phyloP scores from a whole-genome alignment of 2,113 vertebrate species.

The Prochilodus magdalenae region DNA sequence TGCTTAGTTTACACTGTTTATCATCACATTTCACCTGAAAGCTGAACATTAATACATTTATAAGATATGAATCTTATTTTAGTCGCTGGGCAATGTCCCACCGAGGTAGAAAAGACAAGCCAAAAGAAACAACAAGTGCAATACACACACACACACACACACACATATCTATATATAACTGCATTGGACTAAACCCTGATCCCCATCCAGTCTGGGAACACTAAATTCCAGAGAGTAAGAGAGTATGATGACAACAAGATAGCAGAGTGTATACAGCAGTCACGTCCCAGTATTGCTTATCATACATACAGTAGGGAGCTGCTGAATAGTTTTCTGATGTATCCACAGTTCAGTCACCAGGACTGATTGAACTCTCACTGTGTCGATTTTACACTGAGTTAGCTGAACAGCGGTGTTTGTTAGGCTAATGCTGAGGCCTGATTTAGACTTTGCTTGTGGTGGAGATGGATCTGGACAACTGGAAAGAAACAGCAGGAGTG shows the following conservation, averaged over 20 bases:
- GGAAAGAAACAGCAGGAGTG: slow-evolving; percentile 27
- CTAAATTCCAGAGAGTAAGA: neutral
- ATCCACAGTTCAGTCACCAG: neutral
- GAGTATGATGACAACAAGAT: too few relatives aligned
- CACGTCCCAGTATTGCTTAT: neutral
- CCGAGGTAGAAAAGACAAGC: neutral
- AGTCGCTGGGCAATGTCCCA: neutral
- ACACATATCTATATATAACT: neutral
- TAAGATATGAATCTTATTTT: slow-evolving; percentile 32
- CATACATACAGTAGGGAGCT: neutral
- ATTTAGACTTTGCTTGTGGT: slow-evolving; percentile 15
- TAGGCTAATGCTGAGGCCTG: slow-evolving; percentile 21
- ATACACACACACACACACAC: neutral
- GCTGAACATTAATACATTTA: slow-evolving; percentile 29
- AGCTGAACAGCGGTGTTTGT: neutral
- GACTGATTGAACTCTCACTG: neutral
- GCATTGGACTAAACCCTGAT: neutral
- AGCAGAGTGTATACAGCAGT: neutral
- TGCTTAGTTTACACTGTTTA: neutral
- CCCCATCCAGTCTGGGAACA: neutral
- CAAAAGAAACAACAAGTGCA: neutral
- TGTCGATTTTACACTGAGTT: neutral
- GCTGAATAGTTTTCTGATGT: neutral
- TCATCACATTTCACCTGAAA: slow-evolving; percentile 16
- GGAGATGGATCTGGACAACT: slow-evolving; percentile 37